Conservation (phyloP, 2,888 invertebrate species). For the Ypsolopha scabrella region DNA sequence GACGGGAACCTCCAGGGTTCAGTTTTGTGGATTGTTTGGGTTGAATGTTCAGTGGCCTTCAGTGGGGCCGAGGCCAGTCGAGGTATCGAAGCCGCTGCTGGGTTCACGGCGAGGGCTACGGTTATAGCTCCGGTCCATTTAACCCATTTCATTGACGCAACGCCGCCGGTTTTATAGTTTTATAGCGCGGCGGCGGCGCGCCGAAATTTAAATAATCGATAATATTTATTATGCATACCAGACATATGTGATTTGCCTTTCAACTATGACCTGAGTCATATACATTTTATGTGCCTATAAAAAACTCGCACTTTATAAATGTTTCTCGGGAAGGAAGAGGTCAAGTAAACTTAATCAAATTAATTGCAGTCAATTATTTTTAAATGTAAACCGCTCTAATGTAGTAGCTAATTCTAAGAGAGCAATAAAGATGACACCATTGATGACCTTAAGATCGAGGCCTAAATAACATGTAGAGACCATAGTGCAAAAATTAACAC, state of each 20-base stretch:
- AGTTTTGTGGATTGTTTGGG: neutral
- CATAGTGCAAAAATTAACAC: conserved; percentile 47
- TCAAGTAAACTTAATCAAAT: too few species aligned
- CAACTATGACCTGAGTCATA: too few species aligned
- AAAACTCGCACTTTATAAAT: too few species aligned
- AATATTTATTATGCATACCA: neutral
- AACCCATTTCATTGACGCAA: conserved; percentile 51
- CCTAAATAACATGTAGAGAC: conserved; percentile 11
- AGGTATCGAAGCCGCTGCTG: conserved; percentile 9
- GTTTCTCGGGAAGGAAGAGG: too few species aligned
- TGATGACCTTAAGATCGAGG: neutral
- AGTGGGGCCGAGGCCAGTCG: conserved; percentile 19
- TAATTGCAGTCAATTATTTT: too few species aligned
- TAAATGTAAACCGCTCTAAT: neutral
- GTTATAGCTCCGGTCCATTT: conserved; percentile 55
- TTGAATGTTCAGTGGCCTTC: conserved; percentile 30
- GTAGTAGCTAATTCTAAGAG: neutral
- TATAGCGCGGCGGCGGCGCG: conserved; percentile 12
- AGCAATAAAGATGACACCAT: neutral
- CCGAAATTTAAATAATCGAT: conserved; percentile 7
- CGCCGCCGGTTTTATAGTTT: conserved; percentile 29
- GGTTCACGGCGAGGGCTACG: conserved; percentile 61
- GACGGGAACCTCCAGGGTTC: too few species aligned
- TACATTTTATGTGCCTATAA: too few species aligned
- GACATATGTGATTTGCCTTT: too few species aligned